Evolutionary conservation across 1,140 invertebrate species (phyloP).

Genomic region (Calycopis cecrops): DNA sequence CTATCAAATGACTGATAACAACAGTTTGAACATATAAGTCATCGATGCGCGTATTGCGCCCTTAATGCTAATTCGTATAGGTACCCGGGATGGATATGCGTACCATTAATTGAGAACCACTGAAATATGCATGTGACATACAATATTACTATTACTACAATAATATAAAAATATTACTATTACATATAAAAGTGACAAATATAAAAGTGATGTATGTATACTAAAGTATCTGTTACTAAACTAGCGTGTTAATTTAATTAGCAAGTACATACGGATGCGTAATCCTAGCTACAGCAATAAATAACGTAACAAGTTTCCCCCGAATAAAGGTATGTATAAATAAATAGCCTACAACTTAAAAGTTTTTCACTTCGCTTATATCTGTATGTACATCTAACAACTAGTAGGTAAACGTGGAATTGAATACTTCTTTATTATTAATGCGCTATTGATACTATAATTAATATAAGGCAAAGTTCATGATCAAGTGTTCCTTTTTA

Average conservation of each 20-base stretch:
- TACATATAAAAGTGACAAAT: constrained; percentile 1
- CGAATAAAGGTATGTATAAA: constrained; percentile 14
- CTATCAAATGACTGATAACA: too few relatives aligned
- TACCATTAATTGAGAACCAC: too few relatives aligned
- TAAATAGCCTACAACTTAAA: constrained; percentile 12
- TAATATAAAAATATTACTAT: not conserved
- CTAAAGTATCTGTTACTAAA: not conserved
- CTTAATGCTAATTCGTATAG: too few relatives aligned
- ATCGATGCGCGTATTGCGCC: too few relatives aligned
- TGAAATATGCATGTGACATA: too few relatives aligned
- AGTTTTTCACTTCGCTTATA: constrained; percentile 3
- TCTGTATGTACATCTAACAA: constrained; percentile 12
- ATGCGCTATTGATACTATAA: too few relatives aligned
- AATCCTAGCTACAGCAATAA: constrained; percentile 9
- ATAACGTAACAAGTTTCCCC: constrained; percentile 7
- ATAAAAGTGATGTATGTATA: constrained; percentile 5
- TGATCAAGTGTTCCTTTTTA: too few relatives aligned
- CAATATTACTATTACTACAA: constrained; percentile 1
- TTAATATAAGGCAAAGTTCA: too few relatives aligned
- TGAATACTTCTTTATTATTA: not conserved
- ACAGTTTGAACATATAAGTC: too few relatives aligned
- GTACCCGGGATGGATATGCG: too few relatives aligned
- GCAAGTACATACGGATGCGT: constrained; percentile 1
- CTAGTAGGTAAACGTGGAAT: constrained; percentile 9
- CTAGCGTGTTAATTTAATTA: constrained; percentile 1